phyloP scores from a whole-genome alignment of 2,113 vertebrate genomes.

The Zonotrichia leucophrys region DNA sequence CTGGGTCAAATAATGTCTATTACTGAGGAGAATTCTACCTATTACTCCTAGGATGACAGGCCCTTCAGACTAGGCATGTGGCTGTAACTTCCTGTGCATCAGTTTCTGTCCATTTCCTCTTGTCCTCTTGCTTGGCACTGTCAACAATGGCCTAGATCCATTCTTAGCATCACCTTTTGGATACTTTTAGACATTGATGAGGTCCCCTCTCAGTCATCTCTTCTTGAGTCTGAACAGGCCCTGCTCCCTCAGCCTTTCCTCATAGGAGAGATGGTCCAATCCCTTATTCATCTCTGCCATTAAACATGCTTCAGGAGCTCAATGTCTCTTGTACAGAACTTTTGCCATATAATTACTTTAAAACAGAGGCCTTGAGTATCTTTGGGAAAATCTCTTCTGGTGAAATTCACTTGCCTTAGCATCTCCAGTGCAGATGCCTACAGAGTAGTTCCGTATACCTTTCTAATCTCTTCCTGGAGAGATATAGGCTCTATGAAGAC shows the following conservation, averaged over 20 bases:
- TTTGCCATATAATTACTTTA: neutral
- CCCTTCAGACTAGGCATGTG: neutral
- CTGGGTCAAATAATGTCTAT: neutral
- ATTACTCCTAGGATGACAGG: neutral
- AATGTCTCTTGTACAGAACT: neutral
- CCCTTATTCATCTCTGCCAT: neutral
- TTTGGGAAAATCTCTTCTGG: neutral
- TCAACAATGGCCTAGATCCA: neutral
- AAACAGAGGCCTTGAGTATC: neutral
- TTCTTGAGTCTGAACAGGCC: neutral
- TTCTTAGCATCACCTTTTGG: neutral
- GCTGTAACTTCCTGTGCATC: neutral
- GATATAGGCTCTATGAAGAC: neutral
- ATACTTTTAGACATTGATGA: neutral
- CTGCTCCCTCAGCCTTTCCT: neutral
- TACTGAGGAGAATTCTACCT: neutral
- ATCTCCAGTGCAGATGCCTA: too few relatives aligned
- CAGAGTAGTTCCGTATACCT: neutral
- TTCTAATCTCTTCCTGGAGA: neutral
- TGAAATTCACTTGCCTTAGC: neutral
- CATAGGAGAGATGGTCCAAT: neutral
- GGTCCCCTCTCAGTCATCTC: neutral
- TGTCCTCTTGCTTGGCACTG: neutral
- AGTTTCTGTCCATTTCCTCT: neutral
- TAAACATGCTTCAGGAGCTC: neutral